phyloP scores from a whole-genome alignment of 2,113 vertebrate genomes.

The Crotalus helleri region DNA sequence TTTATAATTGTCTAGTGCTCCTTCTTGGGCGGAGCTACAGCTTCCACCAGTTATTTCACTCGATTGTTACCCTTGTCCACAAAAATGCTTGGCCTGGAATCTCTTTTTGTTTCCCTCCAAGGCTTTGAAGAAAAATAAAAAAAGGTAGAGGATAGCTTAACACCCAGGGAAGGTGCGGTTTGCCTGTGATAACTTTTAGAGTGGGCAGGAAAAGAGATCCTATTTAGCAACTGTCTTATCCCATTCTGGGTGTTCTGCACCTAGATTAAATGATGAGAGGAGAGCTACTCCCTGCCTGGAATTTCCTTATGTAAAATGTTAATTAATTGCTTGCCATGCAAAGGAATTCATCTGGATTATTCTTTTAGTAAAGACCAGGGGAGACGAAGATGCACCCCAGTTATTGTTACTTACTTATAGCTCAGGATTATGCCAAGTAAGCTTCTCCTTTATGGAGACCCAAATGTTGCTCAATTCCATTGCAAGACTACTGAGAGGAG shows the following conservation, averaged over 20 bases:
- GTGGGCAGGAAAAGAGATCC: neutral
- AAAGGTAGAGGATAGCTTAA: neutral
- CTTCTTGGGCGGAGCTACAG: neutral
- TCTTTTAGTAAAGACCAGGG: neutral
- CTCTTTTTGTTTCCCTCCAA: neutral
- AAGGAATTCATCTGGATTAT: neutral
- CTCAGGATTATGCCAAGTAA: conserved; percentile 17
- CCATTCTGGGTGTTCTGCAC: neutral
- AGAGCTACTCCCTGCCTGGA: neutral
- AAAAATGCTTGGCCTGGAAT: neutral
- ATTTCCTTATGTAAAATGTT: conserved; percentile 3
- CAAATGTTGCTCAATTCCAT: neutral
- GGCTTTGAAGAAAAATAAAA: neutral
- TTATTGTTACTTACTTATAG: neutral
- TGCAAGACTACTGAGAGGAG: neutral
- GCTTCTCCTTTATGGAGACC: neutral
- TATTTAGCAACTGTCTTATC: neutral
- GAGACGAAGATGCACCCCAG: neutral
- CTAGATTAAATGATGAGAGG: neutral
- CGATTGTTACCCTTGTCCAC: neutral
- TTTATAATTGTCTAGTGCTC: neutral
- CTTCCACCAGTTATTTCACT: neutral
- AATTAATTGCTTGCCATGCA: neutral
- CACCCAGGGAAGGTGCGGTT: neutral
- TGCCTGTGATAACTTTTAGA: neutral